These are phyloP conservation scores for Ichneumoninae sp. DNA, from an alignment of 2,888 invertebrate species.

Conservation along the genomic window DNA sequence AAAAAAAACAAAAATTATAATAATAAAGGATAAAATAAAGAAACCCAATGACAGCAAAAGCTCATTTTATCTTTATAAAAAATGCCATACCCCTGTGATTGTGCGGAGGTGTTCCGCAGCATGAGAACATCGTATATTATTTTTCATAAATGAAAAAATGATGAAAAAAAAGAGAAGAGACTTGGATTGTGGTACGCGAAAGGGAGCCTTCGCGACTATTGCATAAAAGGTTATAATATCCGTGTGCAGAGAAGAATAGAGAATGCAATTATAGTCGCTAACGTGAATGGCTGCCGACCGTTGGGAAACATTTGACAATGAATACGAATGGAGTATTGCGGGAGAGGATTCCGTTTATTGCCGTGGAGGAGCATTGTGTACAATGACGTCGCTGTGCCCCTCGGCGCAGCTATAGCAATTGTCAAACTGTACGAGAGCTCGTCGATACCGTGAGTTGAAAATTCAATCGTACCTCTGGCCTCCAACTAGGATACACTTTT, in stretches of 20 bases:
- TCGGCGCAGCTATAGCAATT: constrained; percentile 1
- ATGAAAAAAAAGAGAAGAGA: background rate
- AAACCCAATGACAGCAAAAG: background rate
- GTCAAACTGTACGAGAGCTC: constrained; percentile 2
- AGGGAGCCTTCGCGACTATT: background rate
- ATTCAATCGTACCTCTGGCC: background rate
- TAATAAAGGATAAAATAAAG: no score
- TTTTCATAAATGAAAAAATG: background rate
- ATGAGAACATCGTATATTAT: background rate
- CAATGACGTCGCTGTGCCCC: background rate
- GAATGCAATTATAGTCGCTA: constrained; percentile 1
- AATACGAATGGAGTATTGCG: constrained; percentile 17
- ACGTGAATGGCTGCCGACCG: background rate
- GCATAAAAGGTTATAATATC: background rate
- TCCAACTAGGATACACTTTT: background rate
- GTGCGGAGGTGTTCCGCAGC: background rate
- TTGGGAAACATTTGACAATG: background rate
- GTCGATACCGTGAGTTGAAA: constrained; percentile 18
- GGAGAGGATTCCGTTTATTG: constrained; percentile 10
- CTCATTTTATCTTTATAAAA: constrained; percentile 7
- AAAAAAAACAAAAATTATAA: background rate
- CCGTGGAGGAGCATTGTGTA: constrained; percentile 1
- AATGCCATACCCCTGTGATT: background rate
- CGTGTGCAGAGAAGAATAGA: background rate
- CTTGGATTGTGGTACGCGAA: background rate